Conservation (phyloP, 2,888 invertebrate genomes). For the Nycteola revayana region DNA sequence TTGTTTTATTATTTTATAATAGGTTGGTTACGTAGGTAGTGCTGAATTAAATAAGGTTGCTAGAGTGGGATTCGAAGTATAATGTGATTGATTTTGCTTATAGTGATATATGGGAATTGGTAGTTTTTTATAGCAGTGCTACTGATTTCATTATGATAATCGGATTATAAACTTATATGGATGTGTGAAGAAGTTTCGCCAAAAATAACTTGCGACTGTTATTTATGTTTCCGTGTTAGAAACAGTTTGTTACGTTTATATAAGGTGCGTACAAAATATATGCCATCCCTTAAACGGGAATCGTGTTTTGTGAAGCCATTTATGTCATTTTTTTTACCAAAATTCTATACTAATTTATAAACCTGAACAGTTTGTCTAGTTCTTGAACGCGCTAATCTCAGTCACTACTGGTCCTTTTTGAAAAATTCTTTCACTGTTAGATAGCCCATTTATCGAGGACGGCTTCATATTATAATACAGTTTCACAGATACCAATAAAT, state of each 20-base stretch:
- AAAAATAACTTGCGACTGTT: slow-evolving; percentile 8
- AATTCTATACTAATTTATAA: too few relatives aligned
- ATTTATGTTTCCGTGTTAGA: slow-evolving; percentile 17
- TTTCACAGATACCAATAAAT: too few relatives aligned
- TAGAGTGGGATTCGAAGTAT: slow-evolving; percentile 34
- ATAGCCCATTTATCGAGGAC: too few relatives aligned
- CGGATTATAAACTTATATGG: slow-evolving; percentile 24
- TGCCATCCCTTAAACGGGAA: too few relatives aligned
- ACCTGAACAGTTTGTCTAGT: too few relatives aligned
- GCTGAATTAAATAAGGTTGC: slow-evolving; percentile 36
- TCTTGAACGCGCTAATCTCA: too few relatives aligned
- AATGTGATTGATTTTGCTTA: slow-evolving; percentile 32
- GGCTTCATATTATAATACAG: too few relatives aligned
- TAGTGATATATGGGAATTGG: slow-evolving; percentile 20
- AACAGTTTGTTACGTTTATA: not conserved
- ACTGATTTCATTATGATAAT: slow-evolving; percentile 27
- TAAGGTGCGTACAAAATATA: too few relatives aligned
- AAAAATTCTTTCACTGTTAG: too few relatives aligned
- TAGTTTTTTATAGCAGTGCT: slow-evolving; percentile 25
- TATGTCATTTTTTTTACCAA: too few relatives aligned
- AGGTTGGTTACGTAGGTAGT: slow-evolving; percentile 40
- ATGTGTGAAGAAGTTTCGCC: slow-evolving; percentile 20
- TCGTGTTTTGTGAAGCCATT: too few relatives aligned
- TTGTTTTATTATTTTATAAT: slow-evolving; percentile 67
- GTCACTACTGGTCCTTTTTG: too few relatives aligned